These are phyloP conservation scores for Chitala chitala DNA, from an alignment of 2,113 vertebrate species.

Conservation along the genomic window DNA sequence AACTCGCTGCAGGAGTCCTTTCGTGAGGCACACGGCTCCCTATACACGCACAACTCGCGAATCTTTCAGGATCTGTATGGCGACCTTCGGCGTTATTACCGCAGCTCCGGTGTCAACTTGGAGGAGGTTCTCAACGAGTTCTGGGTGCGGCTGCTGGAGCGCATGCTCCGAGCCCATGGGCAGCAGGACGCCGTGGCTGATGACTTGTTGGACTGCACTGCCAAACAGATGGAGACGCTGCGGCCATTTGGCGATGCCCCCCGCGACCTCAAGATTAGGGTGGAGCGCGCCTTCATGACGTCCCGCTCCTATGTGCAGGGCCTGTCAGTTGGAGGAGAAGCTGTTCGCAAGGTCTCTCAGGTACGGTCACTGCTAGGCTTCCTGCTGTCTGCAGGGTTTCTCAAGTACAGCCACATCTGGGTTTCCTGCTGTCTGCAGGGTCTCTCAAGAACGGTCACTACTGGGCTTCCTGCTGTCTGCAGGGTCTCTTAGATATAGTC, in stretches of 20 bases:
- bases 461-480: too few species aligned
- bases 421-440: too few species aligned
- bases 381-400: neutral
- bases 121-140: slow-evolving; percentile 84
- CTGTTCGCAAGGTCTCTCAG: slow-evolving; percentile 84
- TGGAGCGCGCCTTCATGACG: slow-evolving; percentile 75
- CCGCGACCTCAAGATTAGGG: slow-evolving; percentile 74
- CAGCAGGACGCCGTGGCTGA: slow-evolving; percentile 68
- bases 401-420: neutral
- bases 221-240: slow-evolving; percentile 79
- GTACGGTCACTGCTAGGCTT: slow-evolving; percentile 46
- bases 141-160: slow-evolving; percentile 82
- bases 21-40: slow-evolving; percentile 63
- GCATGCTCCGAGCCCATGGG: slow-evolving; percentile 70
- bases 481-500: too few species aligned
- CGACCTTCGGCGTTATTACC: slow-evolving; percentile 80
- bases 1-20: slow-evolving; percentile 70
- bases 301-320: slow-evolving; percentile 81
- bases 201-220: slow-evolving; percentile 85
- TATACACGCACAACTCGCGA: slow-evolving; percentile 70
- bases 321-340: slow-evolving; percentile 72
- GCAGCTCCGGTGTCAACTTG: slow-evolving; percentile 79
- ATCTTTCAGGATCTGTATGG: slow-evolving; percentile 76
- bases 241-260: slow-evolving; percentile 82
- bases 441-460: too few species aligned